Evolutionary conservation across 2,888 invertebrate genomes (phyloP).

Genomic region (Zeuzera pyrina): DNA sequence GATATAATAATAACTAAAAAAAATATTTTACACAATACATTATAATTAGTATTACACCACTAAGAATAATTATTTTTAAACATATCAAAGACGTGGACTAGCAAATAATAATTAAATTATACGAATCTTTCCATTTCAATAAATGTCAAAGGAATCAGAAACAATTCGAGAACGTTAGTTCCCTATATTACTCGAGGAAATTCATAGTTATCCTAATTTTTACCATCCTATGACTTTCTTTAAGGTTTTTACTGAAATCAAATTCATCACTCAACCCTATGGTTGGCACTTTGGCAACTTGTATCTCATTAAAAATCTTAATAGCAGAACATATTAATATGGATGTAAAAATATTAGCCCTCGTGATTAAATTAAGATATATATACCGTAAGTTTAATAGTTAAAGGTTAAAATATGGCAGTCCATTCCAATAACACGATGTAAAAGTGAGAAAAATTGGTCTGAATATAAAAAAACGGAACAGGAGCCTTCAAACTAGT

Average conservation of each 20-base stretch:
- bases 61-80: constrained; percentile 69
- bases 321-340: not conserved
- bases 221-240: too few relatives aligned
- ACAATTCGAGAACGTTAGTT: too few relatives aligned
- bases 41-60: constrained; percentile 71
- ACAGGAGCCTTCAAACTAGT: constrained; percentile 42
- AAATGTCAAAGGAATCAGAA: constrained; percentile 28
- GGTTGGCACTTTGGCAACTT: too few relatives aligned
- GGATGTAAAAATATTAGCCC: not conserved
- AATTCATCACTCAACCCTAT: too few relatives aligned
- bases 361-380: not conserved
- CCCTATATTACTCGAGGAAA: too few relatives aligned
- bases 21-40: constrained; percentile 71
- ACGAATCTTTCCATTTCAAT: constrained; percentile 28
- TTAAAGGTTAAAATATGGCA: constrained; percentile 61
- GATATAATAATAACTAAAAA: constrained; percentile 69
- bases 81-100: constrained; percentile 68
- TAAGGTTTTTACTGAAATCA: too few relatives aligned
- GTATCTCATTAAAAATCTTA: too few relatives aligned
- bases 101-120: constrained; percentile 67
- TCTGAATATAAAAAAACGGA: constrained; percentile 51
- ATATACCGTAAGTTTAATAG: not conserved
- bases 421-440: constrained; percentile 57
- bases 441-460: constrained; percentile 68
- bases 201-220: too few relatives aligned